Evolutionary conservation across 2,888 invertebrate species (phyloP), one percentile per base, ranked within the genome.

Genomic region (Eledona agricola): DNA sequence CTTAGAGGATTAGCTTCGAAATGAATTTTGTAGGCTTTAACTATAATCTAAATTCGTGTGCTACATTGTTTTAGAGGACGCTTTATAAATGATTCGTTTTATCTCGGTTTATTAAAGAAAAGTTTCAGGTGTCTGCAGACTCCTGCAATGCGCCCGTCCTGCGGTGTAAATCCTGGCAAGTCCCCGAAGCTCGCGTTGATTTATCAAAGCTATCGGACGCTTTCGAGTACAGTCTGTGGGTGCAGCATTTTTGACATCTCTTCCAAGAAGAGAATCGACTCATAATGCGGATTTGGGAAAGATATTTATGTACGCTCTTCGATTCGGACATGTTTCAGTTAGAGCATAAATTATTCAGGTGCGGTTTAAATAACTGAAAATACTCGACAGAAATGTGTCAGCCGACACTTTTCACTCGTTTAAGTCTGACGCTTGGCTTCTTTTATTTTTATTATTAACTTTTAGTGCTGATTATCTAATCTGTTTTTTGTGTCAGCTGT

Each of bases 91-190:
- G 26, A 26, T 7, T 37, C 17, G 26, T 26, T 37, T 47, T 47
- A 17, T 12, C 37, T 37, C 2, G 37, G 22, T 28, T 35, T 26
- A 35, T 35, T 19, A 20, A 34, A 40, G 40, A 46, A 46, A 46
- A 47, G 22, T 38, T 53, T 25, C 40, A 35, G 49, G 35, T 34
- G 32, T 32, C 20, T 31, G 35, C 54, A 42, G 42, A 19, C 31
- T 62, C 55, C 63, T 62, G 65, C 63, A 63, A 59, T 64, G 63
- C 63, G 63, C 60, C 37, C 47, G 54, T 61, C 56, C 57, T 62
- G 65, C 65, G 59, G 60, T 56, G 60, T 47, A 60, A 59, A 58
- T 63, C 63, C 51, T 51, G 42, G 50, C 51, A 31, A 37, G 54
- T 58, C 58, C 60, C 60, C 26, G 26, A 58, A 59, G 56, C 42